Base-by-base conservation (phyloP, 2,113 vertebrate species). In the Phaetusa simplex region DNA sequence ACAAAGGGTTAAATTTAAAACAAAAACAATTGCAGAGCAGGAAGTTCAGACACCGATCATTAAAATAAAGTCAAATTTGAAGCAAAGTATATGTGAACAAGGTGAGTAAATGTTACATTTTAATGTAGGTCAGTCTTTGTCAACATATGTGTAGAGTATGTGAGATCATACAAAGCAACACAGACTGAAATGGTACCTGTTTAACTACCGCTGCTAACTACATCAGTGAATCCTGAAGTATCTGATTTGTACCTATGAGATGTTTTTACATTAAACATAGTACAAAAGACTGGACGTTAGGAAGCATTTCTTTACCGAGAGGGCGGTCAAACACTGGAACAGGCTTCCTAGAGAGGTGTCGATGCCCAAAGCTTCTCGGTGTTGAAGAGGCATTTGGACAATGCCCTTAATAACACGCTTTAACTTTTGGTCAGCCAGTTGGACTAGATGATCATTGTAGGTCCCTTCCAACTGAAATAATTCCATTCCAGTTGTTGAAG, bases 71-170 rank as follows among this genome's bases (percentile, higher is more conserved):
- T 86, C 8, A 49, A 77, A 74, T 67, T 40, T 47, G 69, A 53
- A 66, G 22, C 16, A 58, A 92, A 45, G 6, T 49, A 0, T 38
- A 8, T 40, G 7, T 64, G 47, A 72, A 21, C 14, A 78, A 59
- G 9, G 16, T 66, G 32, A 71, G 14, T 81, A 91, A 89, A 47
- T 79, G 34, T 49, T 74, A 20, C 23, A 45, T 79, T 87, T 82
- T 43, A 49, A 30, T 0, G 0, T 64, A 34, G 13, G 4, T 66
- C 55, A 40, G 45, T 55, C 38, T 80, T 50, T 90, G 61, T 18
- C 19, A 38, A 18, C 7, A 8, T 21, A 17, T 0, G 0, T 45
- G 5, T n/a, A 11, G 26, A 49, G 16, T 50, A 17, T 0, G 0
- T 56, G 71, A 53, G 38, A 11, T 20, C 0, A 0, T 26, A 14